phyloP scores from a whole-genome alignment of 2,113 vertebrate genomes.

The Ictalurus punctatus region DNA sequence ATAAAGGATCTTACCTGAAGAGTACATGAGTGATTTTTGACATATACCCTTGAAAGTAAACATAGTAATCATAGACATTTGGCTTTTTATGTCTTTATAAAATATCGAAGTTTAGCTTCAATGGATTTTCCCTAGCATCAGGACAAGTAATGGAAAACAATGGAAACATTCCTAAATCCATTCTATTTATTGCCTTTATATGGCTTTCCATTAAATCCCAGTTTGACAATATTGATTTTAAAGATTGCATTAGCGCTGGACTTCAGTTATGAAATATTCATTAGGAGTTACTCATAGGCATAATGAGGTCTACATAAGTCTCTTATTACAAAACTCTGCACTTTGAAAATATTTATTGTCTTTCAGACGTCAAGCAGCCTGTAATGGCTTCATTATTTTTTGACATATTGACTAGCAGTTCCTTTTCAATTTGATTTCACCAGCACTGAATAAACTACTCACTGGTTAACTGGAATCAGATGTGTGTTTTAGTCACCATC shows the following conservation, averaged over 20 bases:
- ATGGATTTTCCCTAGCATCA: neutral
- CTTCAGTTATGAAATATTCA: slow-evolving; percentile 14
- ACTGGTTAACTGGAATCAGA: slow-evolving; percentile 25
- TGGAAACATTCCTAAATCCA: neutral
- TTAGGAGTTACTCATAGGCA: neutral
- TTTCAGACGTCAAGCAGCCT: neutral
- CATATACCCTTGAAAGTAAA: neutral
- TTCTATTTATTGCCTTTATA: neutral
- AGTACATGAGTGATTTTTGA: neutral
- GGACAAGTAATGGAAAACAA: neutral
- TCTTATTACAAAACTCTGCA: neutral
- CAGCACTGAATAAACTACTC: neutral
- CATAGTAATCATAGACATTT: neutral
- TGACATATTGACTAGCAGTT: neutral
- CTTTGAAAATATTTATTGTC: neutral
- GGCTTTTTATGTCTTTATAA: neutral
- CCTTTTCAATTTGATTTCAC: neutral
- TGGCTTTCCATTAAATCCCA: neutral
- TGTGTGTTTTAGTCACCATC: slow-evolving; percentile 32
- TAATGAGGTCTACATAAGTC: neutral
- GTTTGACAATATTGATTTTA: slow-evolving; percentile 14
- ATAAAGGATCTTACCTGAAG: neutral
- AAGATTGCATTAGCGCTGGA: neutral
- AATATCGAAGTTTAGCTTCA: neutral
- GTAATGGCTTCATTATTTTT: neutral